phyloP scores from a whole-genome alignment of 2,888 invertebrate species.

The Capitulum mitella region DNA sequence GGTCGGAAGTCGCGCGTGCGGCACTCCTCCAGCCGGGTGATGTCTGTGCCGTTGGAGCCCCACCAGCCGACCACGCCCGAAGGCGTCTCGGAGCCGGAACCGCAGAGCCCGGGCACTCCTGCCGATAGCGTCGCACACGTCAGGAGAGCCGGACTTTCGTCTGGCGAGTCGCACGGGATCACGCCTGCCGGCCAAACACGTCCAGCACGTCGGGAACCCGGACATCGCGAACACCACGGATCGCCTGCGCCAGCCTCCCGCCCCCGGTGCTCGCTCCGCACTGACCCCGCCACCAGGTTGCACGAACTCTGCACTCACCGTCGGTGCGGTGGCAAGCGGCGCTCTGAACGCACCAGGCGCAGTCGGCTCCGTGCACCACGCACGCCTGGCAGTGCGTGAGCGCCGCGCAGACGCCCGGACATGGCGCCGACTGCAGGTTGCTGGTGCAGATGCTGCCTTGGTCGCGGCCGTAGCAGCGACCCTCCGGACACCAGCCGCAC shows the following conservation, averaged over 20 bases:
- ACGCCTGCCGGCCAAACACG: too few relatives aligned
- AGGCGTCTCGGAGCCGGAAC: constrained; percentile 61
- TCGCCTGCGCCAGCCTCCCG: too few relatives aligned
- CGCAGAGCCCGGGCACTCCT: constrained; percentile 63
- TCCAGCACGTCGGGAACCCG: too few relatives aligned
- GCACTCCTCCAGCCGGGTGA: constrained; percentile 66
- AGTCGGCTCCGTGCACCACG: constrained; percentile 73
- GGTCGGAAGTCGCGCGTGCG: constrained; percentile 60
- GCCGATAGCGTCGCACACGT: too few relatives aligned
- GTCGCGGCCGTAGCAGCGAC: constrained; percentile 70
- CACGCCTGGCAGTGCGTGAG: constrained; percentile 85
- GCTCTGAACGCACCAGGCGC: constrained; percentile 90
- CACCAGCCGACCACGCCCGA: constrained; percentile 71
- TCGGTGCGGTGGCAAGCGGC: constrained; percentile 80
- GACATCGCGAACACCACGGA: too few relatives aligned
- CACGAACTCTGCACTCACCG: too few relatives aligned
- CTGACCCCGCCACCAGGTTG: too few relatives aligned
- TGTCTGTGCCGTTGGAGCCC: constrained; percentile 70
- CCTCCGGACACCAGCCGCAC: constrained; percentile 88
- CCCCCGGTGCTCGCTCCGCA: too few relatives aligned
- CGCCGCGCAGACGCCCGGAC: constrained; percentile 78
- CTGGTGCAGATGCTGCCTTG: constrained; percentile 83
- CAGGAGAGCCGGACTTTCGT: too few relatives aligned
- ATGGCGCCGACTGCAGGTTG: constrained; percentile 73
- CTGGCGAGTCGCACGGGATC: too few relatives aligned